phyloP scores from a whole-genome alignment of 1,140 invertebrate species.

The Euglossa dilemma region DNA sequence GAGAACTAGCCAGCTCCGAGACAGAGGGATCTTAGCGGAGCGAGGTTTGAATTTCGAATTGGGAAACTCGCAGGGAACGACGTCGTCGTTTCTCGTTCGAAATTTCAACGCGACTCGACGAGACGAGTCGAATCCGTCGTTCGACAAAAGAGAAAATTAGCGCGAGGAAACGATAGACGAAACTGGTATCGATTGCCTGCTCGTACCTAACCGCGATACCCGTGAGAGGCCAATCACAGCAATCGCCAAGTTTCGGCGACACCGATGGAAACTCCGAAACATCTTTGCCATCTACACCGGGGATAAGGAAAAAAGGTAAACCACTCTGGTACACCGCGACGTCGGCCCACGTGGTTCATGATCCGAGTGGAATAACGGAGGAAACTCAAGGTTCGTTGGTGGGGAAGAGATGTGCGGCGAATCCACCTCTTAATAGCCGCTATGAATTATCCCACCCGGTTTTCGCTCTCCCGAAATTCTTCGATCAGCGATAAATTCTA shows the following conservation, averaged over 20 bases:
- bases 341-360: too few species aligned
- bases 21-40: too few species aligned
- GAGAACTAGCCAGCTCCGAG: not conserved
- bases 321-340: too few species aligned
- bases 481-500: not conserved
- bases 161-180: constrained; percentile 15
- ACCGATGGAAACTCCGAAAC: too few species aligned
- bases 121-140: not conserved
- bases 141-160: not conserved
- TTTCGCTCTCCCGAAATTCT: not conserved
- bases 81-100: not conserved
- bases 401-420: too few species aligned
- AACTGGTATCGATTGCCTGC: constrained; percentile 63
- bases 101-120: not conserved
- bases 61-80: not conserved
- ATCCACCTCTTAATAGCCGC: too few species aligned
- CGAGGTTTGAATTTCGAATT: not conserved
- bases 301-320: too few species aligned
- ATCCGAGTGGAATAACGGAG: too few species aligned
- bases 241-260: not conserved
- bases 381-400: too few species aligned
- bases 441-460: too few species aligned
- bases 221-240: constrained; percentile 12
- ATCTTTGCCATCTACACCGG: too few species aligned
- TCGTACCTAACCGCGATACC: constrained; percentile 65